A percentile compares a stretch with the other conserved stretches of the same genome.
Evolutionary conservation across 92 coral and sea anemone genomes (phyloP).

Genomic region (Umimayanthus chanpuru): DNA sequence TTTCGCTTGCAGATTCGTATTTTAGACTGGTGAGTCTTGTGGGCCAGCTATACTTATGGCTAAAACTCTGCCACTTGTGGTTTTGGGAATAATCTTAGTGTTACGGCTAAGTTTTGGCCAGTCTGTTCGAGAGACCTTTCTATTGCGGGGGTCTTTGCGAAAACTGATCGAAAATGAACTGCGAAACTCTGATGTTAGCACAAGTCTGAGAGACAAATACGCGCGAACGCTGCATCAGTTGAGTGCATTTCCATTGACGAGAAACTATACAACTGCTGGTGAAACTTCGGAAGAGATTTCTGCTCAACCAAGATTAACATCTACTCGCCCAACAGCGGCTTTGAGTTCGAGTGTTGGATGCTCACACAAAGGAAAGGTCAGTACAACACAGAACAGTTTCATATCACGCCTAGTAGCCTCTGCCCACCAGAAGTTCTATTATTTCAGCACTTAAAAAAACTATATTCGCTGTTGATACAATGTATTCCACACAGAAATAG

Average conservation of each 20-base stretch:
- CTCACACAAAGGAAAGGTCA: slow-evolving; percentile 26
- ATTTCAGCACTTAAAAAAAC: neutral
- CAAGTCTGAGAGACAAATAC: slow-evolving; percentile 49
- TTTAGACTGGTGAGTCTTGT: neutral
- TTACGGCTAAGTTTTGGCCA: neutral
- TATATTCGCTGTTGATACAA: neutral
- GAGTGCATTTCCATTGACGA: slow-evolving; percentile 39
- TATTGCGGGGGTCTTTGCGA: slow-evolving; percentile 53
- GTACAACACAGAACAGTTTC: neutral
- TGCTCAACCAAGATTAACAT: neutral
- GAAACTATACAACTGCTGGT: neutral
- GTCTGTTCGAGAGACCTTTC: slow-evolving; percentile 58
- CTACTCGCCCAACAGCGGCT: neutral
- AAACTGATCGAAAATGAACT: slow-evolving; percentile 58
- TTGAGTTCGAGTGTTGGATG: neutral
- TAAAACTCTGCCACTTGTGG: neutral
- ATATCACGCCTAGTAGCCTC: neutral
- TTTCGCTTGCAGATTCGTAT: neutral
- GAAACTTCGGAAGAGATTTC: neutral
- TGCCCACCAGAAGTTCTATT: neutral
- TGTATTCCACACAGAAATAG: neutral
- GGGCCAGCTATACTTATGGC: neutral
- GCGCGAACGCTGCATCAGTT: slow-evolving; percentile 53
- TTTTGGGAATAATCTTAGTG: neutral
- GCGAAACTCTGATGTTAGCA: slow-evolving; percentile 33